Evolutionary conservation across 2,888 invertebrate species (phyloP), one percentile per base, ranked within the genome.

Genomic region (Elmis aenea): DNA sequence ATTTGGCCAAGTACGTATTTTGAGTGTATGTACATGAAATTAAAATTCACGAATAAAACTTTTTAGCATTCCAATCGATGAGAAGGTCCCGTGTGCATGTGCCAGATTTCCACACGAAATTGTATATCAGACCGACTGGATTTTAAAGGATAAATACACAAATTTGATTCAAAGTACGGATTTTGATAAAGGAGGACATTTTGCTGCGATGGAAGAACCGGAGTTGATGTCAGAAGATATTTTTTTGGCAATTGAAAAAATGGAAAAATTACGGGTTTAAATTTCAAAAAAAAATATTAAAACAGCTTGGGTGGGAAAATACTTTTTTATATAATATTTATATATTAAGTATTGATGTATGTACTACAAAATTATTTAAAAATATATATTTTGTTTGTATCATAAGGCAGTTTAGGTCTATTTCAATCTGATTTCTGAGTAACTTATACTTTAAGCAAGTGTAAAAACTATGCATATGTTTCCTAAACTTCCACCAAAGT

Each of bases 151-250:
- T 1, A 80, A 77, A 48, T 87, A 70, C 59, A 60, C 55, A 11
- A 84, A 87, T 62, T 63, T 89, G 29, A 67, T 85, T 4, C 82
- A 81, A 27, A 78, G 77, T 50, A 81, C 76, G 0, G 70, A 81
- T 21, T 72, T 81, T 18, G 68, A 74, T 0, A 69, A 75, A 1
- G 90, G 90, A 2, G 93, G 93, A 0, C 92, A 92, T 59, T 94
- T 91, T 62, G 83, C 84, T 0, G 87, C 89, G 0, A 67, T 89
- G 33, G 88, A 93, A 61, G 71, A 78, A 42, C 89, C 93, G 0
- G 64, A 75, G 21, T 52, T 82, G 0, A 55, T 92, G 15, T 79
- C 84, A 2, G 67, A 75, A 0, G 88, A 92, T 57, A 65, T 93
- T 2, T 77, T 76, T 53, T 58, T 67, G 1, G 81, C 81, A 32